Evolutionary conservation across 1,140 invertebrate genomes (phyloP).

Genomic region (Lordiphosa clarofinis): DNA sequence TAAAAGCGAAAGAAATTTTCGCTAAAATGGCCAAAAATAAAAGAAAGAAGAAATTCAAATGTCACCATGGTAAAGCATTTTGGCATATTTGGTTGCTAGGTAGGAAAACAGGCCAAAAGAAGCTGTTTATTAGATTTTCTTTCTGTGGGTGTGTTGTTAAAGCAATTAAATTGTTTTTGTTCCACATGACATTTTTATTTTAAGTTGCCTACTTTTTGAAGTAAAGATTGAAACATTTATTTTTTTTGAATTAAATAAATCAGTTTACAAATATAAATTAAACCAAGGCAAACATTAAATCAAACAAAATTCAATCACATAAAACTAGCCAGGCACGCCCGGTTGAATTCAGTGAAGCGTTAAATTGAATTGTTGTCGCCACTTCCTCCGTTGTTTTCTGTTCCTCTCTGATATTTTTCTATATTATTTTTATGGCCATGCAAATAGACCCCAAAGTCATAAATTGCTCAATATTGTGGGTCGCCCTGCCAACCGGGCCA

Average conservation of each 20-base stretch:
- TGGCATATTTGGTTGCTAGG: slow-evolving; percentile 23
- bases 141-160: slow-evolving; percentile 5
- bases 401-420: slow-evolving; percentile 12
- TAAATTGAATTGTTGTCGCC: slow-evolving; percentile 76
- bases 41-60: slow-evolving; percentile 11
- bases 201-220: too few species aligned
- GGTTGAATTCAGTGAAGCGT: slow-evolving; percentile 54
- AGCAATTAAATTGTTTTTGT: neutral
- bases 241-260: too few species aligned
- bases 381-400: slow-evolving; percentile 25
- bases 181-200: too few species aligned
- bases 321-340: slow-evolving; percentile 18
- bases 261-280: too few species aligned
- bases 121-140: slow-evolving; percentile 62
- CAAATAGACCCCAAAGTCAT: slow-evolving; percentile 50
- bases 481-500: too few species aligned
- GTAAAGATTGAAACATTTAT: too few species aligned
- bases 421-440: slow-evolving; percentile 39
- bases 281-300: too few species aligned
- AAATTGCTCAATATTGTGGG: slow-evolving; percentile 51
- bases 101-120: neutral
- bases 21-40: slow-evolving; percentile 15
- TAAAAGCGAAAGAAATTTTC: slow-evolving; percentile 27
- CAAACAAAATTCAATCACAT: slow-evolving; percentile 6
- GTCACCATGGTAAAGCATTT: too few species aligned